These are phyloP conservation scores for Lycia hirtaria DNA, from an alignment of 2,888 invertebrate species.

Conservation along the genomic window DNA sequence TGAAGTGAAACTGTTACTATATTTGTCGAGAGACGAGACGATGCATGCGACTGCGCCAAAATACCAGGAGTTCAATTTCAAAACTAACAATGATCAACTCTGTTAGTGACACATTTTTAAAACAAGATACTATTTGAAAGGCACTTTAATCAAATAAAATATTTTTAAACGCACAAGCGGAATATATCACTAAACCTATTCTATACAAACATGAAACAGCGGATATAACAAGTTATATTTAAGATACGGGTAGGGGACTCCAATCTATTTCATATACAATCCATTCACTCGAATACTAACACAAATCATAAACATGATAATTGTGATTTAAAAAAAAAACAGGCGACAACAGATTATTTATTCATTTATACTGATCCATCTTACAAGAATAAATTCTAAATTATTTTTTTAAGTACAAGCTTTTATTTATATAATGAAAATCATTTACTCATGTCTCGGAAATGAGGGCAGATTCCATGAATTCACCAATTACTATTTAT, in stretches of 20 bases:
- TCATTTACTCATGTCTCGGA: no score
- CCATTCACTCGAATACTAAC: neutral
- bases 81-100: no score
- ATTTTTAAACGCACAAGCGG: conserved; percentile 32
- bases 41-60: no score
- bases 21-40: no score
- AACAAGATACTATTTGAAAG: conserved; percentile 36
- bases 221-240: conserved; percentile 32
- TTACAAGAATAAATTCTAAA: no score
- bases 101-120: no score
- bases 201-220: conserved; percentile 36
- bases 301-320: conserved; percentile 1
- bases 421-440: no score
- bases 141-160: conserved; percentile 42
- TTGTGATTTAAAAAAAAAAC: neutral
- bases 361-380: conserved; percentile 5
- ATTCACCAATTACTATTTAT: no score
- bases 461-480: no score
- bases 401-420: no score
- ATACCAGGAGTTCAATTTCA: no score
- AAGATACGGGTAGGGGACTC: conserved; percentile 12
- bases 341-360: neutral
- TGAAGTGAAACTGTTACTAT: no score
- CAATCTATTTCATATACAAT: neutral
- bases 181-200: conserved; percentile 35